phyloP scores from a whole-genome alignment of 2,797 vertebrate genomes.

The Sebastes steindachneri region DNA sequence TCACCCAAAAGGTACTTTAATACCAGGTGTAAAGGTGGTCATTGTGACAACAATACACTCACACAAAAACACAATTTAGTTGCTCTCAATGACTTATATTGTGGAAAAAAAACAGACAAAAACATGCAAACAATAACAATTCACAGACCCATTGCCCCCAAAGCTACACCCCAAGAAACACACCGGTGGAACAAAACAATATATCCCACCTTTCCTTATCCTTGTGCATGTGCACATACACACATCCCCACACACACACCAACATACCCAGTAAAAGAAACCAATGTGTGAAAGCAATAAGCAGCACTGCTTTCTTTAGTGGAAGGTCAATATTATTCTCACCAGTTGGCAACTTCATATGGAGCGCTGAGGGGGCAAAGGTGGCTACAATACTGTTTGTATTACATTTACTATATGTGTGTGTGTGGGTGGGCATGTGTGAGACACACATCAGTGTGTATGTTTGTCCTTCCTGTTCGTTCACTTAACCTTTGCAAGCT shows the following conservation, averaged over 20 bases:
- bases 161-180: background rate
- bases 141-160: background rate
- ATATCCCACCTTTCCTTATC: background rate
- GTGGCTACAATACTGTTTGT: slow-evolving; percentile 42
- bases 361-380: slow-evolving; percentile 46
- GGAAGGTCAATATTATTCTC: slow-evolving; percentile 76
- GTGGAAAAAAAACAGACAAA: background rate
- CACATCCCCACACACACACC: background rate
- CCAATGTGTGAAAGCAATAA: slow-evolving; percentile 58
- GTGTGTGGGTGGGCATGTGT: background rate
- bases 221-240: background rate
- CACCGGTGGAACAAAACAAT: background rate
- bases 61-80: background rate
- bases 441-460: background rate
- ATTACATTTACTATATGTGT: slow-evolving; percentile 5
- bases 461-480: slow-evolving; percentile 41
- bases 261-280: slow-evolving; percentile 30
- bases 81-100: background rate
- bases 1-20: background rate
- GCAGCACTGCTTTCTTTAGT: slow-evolving; percentile 60
- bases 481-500: slow-evolving; percentile 57
- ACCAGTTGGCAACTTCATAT: slow-evolving; percentile 37
- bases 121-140: background rate
- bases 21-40: background rate
- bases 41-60: background rate